phyloP scores from a whole-genome alignment of 2,888 invertebrate species.

The Eupithecia subfuscata region DNA sequence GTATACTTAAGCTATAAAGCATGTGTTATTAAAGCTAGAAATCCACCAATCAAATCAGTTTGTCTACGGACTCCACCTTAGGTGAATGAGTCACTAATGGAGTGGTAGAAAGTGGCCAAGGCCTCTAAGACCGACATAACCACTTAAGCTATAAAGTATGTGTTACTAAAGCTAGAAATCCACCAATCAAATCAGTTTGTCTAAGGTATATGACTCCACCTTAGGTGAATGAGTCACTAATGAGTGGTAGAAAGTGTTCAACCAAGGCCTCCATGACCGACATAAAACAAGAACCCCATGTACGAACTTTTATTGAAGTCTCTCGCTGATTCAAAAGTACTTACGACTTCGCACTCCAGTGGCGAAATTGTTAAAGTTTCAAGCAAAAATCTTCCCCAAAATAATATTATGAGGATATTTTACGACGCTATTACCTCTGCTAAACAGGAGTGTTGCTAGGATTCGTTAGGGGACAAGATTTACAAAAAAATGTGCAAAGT shows the following conservation, averaged over 20 bases:
- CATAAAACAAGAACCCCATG: constrained; percentile 34
- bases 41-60: too few species aligned
- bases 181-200: too few species aligned
- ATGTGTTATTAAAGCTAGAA: neutral
- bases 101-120: constrained; percentile 7
- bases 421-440: constrained; percentile 56
- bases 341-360: constrained; percentile 50
- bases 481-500: neutral
- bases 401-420: constrained; percentile 60
- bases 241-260: constrained; percentile 4
- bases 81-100: neutral
- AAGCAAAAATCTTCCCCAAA: constrained; percentile 58
- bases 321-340: constrained; percentile 49
- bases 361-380: constrained; percentile 57
- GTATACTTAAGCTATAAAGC: too few species aligned
- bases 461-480: neutral
- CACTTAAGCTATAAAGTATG: too few species aligned
- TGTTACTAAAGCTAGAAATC: too few species aligned
- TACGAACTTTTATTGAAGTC: constrained; percentile 47
- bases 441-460: constrained; percentile 16
- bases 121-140: constrained; percentile 1
- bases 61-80: too few species aligned
- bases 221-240: neutral
- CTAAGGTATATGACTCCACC: too few species aligned
- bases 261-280: neutral